Base-by-base conservation (phyloP, 2,888 invertebrate species). In the Xylota sylvarum region DNA sequence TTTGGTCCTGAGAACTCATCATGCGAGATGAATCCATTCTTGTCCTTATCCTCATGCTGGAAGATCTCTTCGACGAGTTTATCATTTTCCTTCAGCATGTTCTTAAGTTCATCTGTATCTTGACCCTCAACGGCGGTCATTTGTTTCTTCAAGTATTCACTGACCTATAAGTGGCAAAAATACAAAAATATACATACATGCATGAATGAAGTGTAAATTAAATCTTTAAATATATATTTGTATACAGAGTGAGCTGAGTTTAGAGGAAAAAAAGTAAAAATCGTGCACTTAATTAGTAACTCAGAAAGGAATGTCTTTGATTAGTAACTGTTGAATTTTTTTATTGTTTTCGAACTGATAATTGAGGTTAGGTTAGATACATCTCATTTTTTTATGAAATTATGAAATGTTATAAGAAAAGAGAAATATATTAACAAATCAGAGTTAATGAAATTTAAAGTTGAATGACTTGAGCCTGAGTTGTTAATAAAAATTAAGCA, bases 1-100 rank as follows among this genome's bases (percentile, higher is more conserved):
- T 99, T 98, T 14, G 98, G 98, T 4, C 98, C 98, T 30, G 97
- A 98, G 94, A 99, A 99, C 93, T 99, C 98, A 62, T 97, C 97
- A 93, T 97, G 97, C 88, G 98, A 98, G 90, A 99, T 98, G 93
- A 95, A 97, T 83, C 98, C 98, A 91, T 99, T 98, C 92, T 97
- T 97, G 93, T 99, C 98, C 92, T 97, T 97, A 92, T 99, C 98
- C 92, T 99, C 98, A 92, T 98, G 98, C 91, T 97, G 97, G 95
- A 99, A 98, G 91, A 99, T 98, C 92, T 98, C 98, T 90, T 98
- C 97, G 6, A 98, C 97, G 76, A 98, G 95, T 91, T 98, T 98
- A 92, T 98, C 97, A 92, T 98, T 97, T 90, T 97, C 96, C 80
- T 96, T 96, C 73, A 97, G 93, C 96, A 96, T 97, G 90, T 95